A percentile compares a stretch with the other conserved stretches of the same genome.
Evolutionary conservation across 2,888 invertebrate species (phyloP).

Genomic region (Aproaerema taeniolella): DNA sequence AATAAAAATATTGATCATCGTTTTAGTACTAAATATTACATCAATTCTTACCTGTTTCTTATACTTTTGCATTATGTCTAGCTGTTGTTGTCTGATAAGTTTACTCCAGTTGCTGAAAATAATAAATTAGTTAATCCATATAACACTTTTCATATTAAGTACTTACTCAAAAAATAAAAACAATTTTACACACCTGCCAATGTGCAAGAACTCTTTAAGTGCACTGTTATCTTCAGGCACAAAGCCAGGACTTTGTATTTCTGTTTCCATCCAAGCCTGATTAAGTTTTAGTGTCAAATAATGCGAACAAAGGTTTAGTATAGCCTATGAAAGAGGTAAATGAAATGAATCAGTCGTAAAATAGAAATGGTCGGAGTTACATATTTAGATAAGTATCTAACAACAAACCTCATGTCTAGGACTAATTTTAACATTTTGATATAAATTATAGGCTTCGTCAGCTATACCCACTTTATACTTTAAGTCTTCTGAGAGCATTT

Average conservation of each 20-base stretch:
- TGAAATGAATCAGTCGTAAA: too few relatives aligned
- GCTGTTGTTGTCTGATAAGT: constrained; percentile 46
- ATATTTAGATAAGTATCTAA: too few relatives aligned
- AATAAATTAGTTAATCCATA: background rate
- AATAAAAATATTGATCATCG: too few relatives aligned
- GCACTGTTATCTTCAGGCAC: constrained; percentile 33
- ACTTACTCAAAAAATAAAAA: too few relatives aligned
- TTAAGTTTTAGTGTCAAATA: constrained; percentile 51
- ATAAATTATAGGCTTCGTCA: constrained; percentile 57
- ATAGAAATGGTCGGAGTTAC: too few relatives aligned
- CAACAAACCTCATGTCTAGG: constrained; percentile 50
- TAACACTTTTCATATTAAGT: too few relatives aligned
- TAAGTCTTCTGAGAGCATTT: constrained; percentile 56
- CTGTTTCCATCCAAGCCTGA: constrained; percentile 52
- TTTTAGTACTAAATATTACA: too few relatives aligned
- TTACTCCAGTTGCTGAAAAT: constrained; percentile 52
- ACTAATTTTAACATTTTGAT: constrained; percentile 47
- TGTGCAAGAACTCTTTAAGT: constrained; percentile 46
- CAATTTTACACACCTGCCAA: constrained; percentile 45
- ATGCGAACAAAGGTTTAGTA: constrained; percentile 49
- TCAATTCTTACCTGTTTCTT: too few relatives aligned
- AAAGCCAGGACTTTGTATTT: constrained; percentile 25
- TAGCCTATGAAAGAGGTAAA: constrained; percentile 39
- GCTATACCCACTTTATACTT: constrained; percentile 44
- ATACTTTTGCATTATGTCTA: too few relatives aligned